Percentiles rank a stretch among this genome's conserved stretches.
Evolutionary conservation across 2,888 invertebrate genomes (phyloP).

Genomic region (Heliconius cydno): DNA sequence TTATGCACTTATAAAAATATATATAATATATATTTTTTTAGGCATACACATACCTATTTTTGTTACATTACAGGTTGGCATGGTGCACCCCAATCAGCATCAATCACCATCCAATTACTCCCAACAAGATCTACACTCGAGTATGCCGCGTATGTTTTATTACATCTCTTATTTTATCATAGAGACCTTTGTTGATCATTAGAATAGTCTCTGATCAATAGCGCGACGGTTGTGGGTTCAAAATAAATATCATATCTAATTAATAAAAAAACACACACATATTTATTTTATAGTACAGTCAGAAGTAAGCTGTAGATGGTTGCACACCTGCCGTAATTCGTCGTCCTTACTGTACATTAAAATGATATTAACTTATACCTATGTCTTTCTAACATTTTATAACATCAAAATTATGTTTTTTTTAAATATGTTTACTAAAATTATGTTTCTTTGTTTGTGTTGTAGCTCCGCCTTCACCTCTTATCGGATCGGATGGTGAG

Average conservation of each 20-base stretch:
- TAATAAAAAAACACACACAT: no score
- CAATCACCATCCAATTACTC: constrained; percentile 83
- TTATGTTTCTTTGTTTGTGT: constrained; percentile 37
- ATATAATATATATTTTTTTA: not conserved
- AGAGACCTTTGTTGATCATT: no score
- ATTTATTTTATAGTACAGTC: no score
- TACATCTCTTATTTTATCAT: not conserved
- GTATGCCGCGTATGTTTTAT: constrained; percentile 91
- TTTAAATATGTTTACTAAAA: no score
- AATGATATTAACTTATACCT: no score
- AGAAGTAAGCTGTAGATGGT: no score
- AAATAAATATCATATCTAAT: no score
- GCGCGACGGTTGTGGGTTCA: no score
- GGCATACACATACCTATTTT: not conserved
- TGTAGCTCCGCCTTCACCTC: constrained; percentile 92
- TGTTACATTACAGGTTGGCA: constrained; percentile 84
- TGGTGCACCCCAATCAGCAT: constrained; percentile 93
- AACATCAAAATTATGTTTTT: not conserved
- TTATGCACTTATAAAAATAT: not conserved
- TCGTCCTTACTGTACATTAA: no score
- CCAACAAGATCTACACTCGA: constrained; percentile 86
- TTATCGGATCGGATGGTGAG: constrained; percentile 87
- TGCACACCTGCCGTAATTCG: no score
- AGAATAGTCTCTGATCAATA: no score
- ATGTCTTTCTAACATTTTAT: no score